phyloP scores from a whole-genome alignment of 1,140 invertebrate species.

The Parapsyche elsis region DNA sequence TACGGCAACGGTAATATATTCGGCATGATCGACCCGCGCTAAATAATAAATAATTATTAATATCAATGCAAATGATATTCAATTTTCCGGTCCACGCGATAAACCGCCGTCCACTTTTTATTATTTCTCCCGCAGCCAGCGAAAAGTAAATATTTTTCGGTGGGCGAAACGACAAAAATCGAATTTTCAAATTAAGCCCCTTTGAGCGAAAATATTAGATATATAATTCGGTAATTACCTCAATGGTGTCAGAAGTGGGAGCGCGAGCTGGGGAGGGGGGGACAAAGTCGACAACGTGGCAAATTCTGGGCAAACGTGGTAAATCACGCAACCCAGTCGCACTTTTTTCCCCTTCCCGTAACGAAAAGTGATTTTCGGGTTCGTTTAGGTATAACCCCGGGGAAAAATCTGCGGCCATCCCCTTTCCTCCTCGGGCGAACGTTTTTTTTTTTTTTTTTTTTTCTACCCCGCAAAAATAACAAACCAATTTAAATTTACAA shows the following conservation, averaged over 20 bases:
- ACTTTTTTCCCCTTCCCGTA: background rate
- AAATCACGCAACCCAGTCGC: conserved; percentile 18
- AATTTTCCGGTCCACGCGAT: no score
- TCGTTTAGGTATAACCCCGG: conserved; percentile 31
- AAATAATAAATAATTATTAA: no score
- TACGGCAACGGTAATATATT: no score
- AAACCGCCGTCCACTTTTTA: no score
- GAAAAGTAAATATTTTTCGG: conserved; percentile 19
- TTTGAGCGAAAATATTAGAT: conserved; percentile 13
- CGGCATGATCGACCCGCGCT: no score
- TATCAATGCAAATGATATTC: no score
- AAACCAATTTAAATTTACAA: conserved; percentile 45
- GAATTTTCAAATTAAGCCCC: conserved; percentile 11
- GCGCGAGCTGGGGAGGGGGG: background rate
- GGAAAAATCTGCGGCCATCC: conserved; percentile 35
- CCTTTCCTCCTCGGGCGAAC: conserved; percentile 1
- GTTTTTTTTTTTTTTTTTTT: no score
- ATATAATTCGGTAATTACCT: conserved; percentile 12
- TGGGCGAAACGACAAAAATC: background rate
- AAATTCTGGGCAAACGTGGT: background rate
- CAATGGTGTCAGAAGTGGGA: background rate
- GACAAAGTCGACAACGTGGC: conserved; percentile 1
- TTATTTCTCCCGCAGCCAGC: no score
- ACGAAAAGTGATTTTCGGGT: conserved; percentile 42
- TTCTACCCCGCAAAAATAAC: conserved; percentile 47